These are phyloP conservation scores for Barbus barbus DNA, from an alignment of 2,113 vertebrate species.

Conservation along the genomic window DNA sequence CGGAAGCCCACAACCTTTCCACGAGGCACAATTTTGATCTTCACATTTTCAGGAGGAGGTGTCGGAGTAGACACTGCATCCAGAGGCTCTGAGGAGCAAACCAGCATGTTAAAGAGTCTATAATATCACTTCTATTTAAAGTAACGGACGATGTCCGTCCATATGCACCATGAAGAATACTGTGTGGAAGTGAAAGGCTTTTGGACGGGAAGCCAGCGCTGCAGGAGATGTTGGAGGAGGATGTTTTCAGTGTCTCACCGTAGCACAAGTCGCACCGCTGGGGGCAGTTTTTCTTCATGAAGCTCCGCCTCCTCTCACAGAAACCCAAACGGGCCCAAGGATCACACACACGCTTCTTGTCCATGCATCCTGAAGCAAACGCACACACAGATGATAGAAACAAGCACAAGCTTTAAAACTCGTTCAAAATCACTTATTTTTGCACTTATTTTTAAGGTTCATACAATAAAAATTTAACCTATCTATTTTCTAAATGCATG, in stretches of 20 bases:
- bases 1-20: slow-evolving; percentile 81
- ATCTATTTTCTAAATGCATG: background rate
- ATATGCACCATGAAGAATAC: background rate
- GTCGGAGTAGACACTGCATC: slow-evolving; percentile 65
- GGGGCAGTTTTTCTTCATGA: slow-evolving; percentile 81
- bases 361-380: slow-evolving; percentile 69
- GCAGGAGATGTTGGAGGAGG: background rate
- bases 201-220: background rate
- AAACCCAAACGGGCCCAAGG: slow-evolving; percentile 78
- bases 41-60: slow-evolving; percentile 68
- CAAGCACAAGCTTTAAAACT: background rate
- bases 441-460: no score
- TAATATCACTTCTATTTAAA: background rate
- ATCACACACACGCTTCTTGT: slow-evolving; percentile 77
- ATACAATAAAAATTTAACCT: background rate
- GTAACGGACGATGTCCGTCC: background rate
- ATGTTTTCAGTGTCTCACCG: slow-evolving; percentile 64
- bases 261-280: slow-evolving; percentile 76
- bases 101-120: background rate
- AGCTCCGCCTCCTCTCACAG: slow-evolving; percentile 71
- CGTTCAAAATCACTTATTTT: background rate
- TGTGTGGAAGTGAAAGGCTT: background rate
- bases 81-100: slow-evolving; percentile 67
- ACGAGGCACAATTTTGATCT: slow-evolving; percentile 75
- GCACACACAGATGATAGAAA: background rate